Evolutionary conservation across 37 sponge, comb jelly and placozoan species (phyloP).

Genomic region (Bolinopsis microptera): DNA sequence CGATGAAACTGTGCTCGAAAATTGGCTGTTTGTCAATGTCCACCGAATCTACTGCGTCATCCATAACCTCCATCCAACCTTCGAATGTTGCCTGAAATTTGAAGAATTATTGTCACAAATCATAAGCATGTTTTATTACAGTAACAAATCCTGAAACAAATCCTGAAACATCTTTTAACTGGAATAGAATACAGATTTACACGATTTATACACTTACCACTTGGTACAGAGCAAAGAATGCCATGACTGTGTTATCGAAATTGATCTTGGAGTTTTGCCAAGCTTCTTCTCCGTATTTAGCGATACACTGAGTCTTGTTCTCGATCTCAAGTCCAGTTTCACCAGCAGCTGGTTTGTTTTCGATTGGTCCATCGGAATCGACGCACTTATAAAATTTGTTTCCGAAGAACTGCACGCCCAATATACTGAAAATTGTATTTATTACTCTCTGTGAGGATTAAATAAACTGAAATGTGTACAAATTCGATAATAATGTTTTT

Average conservation of each 20-base stretch:
- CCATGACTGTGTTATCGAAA: constrained; percentile 65
- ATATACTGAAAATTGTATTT: constrained; percentile 54
- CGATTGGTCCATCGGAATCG: neutral
- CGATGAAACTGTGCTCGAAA: constrained; percentile 51
- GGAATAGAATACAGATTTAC: too few species aligned
- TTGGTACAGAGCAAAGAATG: constrained; percentile 68
- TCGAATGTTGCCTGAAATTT: constrained; percentile 68
- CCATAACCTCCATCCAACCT: constrained; percentile 70
- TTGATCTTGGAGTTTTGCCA: constrained; percentile 67
- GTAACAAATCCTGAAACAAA: too few species aligned
- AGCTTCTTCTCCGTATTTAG: neutral
- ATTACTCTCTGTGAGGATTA: too few species aligned
- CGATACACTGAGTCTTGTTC: constrained; percentile 29
- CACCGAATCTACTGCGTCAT: constrained; percentile 57
- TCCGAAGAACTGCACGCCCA: constrained; percentile 67
- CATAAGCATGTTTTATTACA: too few species aligned
- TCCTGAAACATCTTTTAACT: too few species aligned
- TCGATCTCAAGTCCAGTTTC: neutral
- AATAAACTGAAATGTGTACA: too few species aligned
- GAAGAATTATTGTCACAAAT: neutral
- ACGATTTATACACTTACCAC: constrained; percentile 67
- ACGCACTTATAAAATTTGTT: constrained; percentile 62
- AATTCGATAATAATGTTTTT: too few species aligned
- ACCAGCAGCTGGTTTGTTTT: neutral
- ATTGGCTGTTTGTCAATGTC: constrained; percentile 55